Conservation (phyloP, 2,888 invertebrate genomes). For the Schizaphis graminum region DNA sequence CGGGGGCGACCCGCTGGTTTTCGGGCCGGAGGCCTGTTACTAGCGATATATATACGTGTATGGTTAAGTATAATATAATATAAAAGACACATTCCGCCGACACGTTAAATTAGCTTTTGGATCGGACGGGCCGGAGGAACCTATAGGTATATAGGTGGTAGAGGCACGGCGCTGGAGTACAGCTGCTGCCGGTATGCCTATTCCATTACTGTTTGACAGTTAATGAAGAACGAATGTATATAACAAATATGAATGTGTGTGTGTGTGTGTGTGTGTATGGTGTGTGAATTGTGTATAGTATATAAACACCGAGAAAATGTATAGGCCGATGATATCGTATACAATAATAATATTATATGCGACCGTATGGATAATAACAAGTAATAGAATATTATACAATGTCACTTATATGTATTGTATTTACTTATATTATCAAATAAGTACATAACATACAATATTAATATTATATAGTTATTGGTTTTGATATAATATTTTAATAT, state of each 20-base stretch:
- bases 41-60: background rate
- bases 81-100: conserved; percentile 51
- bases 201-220: conserved; percentile 13
- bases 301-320: background rate
- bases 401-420: background rate
- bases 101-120: conserved; percentile 47
- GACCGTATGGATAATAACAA: background rate
- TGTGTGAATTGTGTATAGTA: background rate
- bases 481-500: background rate
- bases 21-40: conserved; percentile 19
- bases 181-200: background rate
- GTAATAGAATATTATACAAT: background rate
- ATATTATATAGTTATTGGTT: background rate
- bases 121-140: background rate
- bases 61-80: background rate
- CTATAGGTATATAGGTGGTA: background rate
- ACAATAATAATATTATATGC: background rate
- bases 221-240: background rate
- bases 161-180: background rate
- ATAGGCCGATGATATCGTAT: background rate
- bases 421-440: background rate
- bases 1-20: conserved; percentile 36
- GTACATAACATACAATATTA: background rate
- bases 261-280: no score
- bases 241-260: no score